Base-by-base conservation (phyloP, 2,113 vertebrate genomes). In the Penelope pileata region DNA sequence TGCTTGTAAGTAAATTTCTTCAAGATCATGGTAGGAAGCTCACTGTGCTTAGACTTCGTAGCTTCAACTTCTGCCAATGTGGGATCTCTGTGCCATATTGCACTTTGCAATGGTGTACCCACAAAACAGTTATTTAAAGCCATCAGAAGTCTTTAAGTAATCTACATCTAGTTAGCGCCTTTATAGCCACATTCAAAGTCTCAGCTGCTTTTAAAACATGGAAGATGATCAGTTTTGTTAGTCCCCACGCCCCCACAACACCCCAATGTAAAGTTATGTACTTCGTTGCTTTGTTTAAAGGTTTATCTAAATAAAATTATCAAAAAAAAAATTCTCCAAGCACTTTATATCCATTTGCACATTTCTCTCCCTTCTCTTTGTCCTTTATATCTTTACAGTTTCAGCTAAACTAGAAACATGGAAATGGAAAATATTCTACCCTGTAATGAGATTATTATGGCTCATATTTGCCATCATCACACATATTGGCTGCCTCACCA, bases 1-100 rank as follows among this genome's bases (percentile, higher is more conserved):
- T 45, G n/a, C 86, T 48, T n/a, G 17, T n/a, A 74, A 64, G 22
- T 34, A 86, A 75, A 74, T 86, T 88, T 83, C 64, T 92, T 53
- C 56, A 84, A 70, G 59, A 36, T 11, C 11, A 6, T 16, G 14
- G 18, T 5, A 83, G 73, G 47, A 86, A 50, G 42, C 10, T 67
- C 47, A 53, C 24, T 53, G n/a, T 58, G 45, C 72, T 73, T 73
- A 27, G 22, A 64, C 13, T 45, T 77, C 4, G 7, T 15, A 63
- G 19, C 26, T 88, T 74, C 60, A 77, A 9, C 13, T 69, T 60
- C 67, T 88, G 30, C 13, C 36, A 60, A 10, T 13, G 36, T 16
- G 47, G 10, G 21, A 40, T 79, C 78, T 56, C 81, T 60, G 59
- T 53, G 32, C 9, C 16, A 12, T 42, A n/a, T 26, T 54, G 26